Conservation (phyloP, 2,888 invertebrate genomes). For the Drosophila subsilvestris region DNA sequence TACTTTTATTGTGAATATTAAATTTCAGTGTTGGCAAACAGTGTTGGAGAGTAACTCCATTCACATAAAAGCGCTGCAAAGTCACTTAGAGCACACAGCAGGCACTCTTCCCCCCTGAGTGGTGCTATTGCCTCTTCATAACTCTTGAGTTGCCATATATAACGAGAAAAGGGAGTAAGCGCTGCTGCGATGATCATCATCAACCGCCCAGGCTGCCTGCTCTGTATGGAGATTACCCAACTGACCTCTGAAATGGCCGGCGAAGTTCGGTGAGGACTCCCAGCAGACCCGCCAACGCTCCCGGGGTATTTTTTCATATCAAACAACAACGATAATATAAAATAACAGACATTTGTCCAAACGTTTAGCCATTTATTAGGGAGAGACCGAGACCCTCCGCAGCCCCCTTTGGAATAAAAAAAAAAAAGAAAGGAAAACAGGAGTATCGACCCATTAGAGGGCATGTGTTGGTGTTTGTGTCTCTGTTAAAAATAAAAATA, state of each 20-base stretch:
- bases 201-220: background rate
- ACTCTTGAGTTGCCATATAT: constrained; percentile 4
- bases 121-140: background rate
- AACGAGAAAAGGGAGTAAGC: constrained; percentile 17
- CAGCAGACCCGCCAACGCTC: constrained; percentile 40
- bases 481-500: background rate
- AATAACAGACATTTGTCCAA: constrained; percentile 71
- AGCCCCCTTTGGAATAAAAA: constrained; percentile 11
- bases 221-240: constrained; percentile 21
- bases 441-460: constrained; percentile 24
- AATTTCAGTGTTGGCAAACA: no score
- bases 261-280: constrained; percentile 22
- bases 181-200: background rate
- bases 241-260: constrained; percentile 33
- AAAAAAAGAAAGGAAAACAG: constrained; percentile 18
- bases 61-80: background rate
- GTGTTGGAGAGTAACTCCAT: background rate
- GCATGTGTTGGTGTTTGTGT: constrained; percentile 6
- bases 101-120: background rate
- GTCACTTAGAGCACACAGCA: background rate
- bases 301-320: constrained; percentile 61
- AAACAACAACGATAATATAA: constrained; percentile 71
- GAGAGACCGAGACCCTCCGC: constrained; percentile 15
- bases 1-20: no score
- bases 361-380: constrained; percentile 71